Evolutionary conservation across 2,888 invertebrate genomes (phyloP), one percentile per base, ranked within the genome.

Genomic region (Nebria brevicollis): DNA sequence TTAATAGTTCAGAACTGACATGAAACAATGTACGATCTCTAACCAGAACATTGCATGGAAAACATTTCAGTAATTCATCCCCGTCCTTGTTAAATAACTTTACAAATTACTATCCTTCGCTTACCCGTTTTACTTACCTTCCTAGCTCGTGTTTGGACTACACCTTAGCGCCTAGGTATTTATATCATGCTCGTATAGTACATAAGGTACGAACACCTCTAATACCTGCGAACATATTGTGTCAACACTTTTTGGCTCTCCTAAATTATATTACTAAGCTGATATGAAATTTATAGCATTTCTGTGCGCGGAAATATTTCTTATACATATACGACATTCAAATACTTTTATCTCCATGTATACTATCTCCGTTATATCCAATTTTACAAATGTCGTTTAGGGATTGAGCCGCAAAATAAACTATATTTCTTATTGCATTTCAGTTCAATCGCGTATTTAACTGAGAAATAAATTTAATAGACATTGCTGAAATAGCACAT

Each of bases 21-120:
- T 54, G 54, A 54, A 54, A 54, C 54, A 54, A 54, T 54, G 54
- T 54, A 54, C 54, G 54, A 54, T 54, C 54, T 75, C 25, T 64
- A 75, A 20, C 54, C 25, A 64, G 75, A 54, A 73, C 75, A 25
- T 42, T 54, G 75, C 64, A 54, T 20, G 73, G 42, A 20, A 70
- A 77, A 70, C 54, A 70, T 77, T 43, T 77, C 70, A 77, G 70
- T 43, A 77, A 77, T 77, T 54, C 68, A 70, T 54, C 77, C 77
- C 70, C 70, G 65, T 66, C 34, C 54, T 41, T 65, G 75, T 15
- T 65, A 75, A 75, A 26, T 75, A 77, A 77, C 70, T 77, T 77
- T 77, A 43, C 66, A 77, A 70, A 77, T 70, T 68, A 77, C 70
- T 15, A 77, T n/a, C 77, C 54, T 54, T 54, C 54, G 54, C 54